A percentile compares a stretch with the other conserved stretches of the same genome.
These are phyloP conservation scores for Kryphioiulus occultus DNA, from an alignment of 2,888 invertebrate genomes.

Conservation along the genomic window DNA sequence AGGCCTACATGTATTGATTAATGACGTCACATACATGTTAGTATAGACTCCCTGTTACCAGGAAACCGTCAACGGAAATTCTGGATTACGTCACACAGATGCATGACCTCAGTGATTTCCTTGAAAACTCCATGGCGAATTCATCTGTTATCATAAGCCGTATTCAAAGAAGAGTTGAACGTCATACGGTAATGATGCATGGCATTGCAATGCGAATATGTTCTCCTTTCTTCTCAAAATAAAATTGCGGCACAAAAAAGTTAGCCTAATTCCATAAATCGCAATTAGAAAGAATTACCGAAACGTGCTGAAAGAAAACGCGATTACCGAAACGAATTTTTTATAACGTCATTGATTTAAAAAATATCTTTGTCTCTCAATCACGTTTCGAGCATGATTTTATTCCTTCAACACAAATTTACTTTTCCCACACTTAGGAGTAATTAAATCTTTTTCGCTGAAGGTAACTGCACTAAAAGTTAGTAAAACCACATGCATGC, in stretches of 20 bases:
- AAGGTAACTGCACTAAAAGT: not conserved
- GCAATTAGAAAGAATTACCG: not conserved
- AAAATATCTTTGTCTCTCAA: not conserved
- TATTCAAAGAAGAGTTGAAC: not conserved
- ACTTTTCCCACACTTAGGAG: not conserved
- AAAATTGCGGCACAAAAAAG: not conserved
- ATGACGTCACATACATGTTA: not conserved
- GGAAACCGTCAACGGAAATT: not conserved
- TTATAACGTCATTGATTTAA: not conserved
- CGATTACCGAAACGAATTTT: not conserved
- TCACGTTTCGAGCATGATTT: not conserved
- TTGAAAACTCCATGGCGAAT: constrained; percentile 1
- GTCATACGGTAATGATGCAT: not conserved
- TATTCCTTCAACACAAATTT: not conserved
- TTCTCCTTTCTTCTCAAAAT: not conserved
- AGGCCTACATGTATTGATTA: no score
- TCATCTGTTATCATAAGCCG: not conserved
- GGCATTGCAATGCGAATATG: no score
- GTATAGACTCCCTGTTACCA: not conserved
- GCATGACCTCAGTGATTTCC: not conserved
- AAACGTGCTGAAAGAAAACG: not conserved
- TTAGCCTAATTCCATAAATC: not conserved
- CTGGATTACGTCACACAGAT: not conserved
- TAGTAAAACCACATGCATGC: not conserved
- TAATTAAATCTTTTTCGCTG: not conserved